These are phyloP conservation scores for Trichacis sp. DNA, from an alignment of 2,888 invertebrate species.

Conservation along the genomic window DNA sequence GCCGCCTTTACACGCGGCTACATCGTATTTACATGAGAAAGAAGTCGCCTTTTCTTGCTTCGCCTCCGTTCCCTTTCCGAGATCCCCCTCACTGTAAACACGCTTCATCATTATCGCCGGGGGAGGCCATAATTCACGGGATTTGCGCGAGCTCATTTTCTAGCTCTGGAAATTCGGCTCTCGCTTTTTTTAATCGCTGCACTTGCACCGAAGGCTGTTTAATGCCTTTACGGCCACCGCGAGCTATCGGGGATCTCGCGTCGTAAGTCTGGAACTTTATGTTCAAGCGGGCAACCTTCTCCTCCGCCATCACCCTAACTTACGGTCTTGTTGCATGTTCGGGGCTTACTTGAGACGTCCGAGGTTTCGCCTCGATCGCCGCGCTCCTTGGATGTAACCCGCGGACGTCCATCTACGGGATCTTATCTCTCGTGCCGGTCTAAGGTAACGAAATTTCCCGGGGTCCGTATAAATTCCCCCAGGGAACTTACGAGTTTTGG, in stretches of 20 bases:
- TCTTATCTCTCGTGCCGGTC: conserved; percentile 48
- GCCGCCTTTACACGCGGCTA: conserved; percentile 65
- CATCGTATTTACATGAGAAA: conserved; percentile 66
- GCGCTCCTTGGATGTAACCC: conserved; percentile 32
- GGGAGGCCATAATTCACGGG: conserved; percentile 25
- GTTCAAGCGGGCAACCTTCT: conserved; percentile 68
- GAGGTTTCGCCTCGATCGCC: conserved; percentile 55
- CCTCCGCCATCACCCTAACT: conserved; percentile 67
- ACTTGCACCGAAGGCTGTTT: conserved; percentile 50
- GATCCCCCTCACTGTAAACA: conserved; percentile 60
- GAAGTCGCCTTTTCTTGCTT: conserved; percentile 56
- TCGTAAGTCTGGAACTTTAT: conserved; percentile 70
- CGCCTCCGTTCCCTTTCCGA: conserved; percentile 21
- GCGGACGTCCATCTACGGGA: conserved; percentile 43
- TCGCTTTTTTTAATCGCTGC: too few relatives aligned
- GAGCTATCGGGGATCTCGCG: conserved; percentile 69
- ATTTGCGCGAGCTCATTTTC: too few relatives aligned
- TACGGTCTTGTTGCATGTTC: conserved; percentile 65
- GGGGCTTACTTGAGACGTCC: conserved; percentile 65
- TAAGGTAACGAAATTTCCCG: conserved; percentile 53
- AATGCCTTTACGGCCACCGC: conserved; percentile 68
- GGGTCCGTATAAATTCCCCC: conserved; percentile 52
- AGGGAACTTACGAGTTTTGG: not conserved
- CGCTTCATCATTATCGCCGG: conserved; percentile 66
- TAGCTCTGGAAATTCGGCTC: too few relatives aligned